phyloP scores from a whole-genome alignment of 64 coral and sea anemone genomes.

The Trachythela sp. region DNA sequence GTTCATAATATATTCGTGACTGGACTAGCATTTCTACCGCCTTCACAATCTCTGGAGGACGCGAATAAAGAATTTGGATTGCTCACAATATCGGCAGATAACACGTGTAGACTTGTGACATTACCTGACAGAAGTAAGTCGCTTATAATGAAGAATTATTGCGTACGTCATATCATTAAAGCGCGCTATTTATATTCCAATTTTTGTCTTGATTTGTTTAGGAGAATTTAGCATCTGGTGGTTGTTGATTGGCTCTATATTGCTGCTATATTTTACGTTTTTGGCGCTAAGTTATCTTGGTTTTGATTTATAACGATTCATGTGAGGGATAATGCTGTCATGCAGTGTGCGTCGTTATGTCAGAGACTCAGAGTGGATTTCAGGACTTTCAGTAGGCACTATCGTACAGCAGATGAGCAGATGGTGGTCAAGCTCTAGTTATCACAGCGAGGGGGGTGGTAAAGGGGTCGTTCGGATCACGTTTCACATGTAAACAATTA shows the following conservation, averaged over 20 bases:
- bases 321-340: too few relatives aligned
- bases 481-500: too few relatives aligned
- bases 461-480: too few relatives aligned
- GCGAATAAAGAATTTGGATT: constrained; percentile 74
- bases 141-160: too few relatives aligned
- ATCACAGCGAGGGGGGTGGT: too few relatives aligned
- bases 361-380: too few relatives aligned
- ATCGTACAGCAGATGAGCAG: too few relatives aligned
- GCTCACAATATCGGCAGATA: constrained; percentile 92
- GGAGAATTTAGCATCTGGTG: constrained; percentile 92
- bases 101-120: constrained; percentile 82
- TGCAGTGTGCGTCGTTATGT: too few relatives aligned
- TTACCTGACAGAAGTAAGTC: constrained; percentile 74
- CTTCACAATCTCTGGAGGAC: constrained; percentile 60
- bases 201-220: constrained; percentile 34
- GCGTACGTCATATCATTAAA: too few relatives aligned
- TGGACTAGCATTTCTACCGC: constrained; percentile 73
- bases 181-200: background rate
- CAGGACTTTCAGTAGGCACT: too few relatives aligned
- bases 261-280: constrained; percentile 66
- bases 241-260: constrained; percentile 71
- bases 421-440: too few relatives aligned
- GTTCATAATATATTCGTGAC: constrained; percentile 98
- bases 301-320: too few relatives aligned
- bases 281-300: constrained; percentile 70